Base-by-base conservation (phyloP, 2,797 vertebrate species). In the Ptychobarbus kaznakovi region DNA sequence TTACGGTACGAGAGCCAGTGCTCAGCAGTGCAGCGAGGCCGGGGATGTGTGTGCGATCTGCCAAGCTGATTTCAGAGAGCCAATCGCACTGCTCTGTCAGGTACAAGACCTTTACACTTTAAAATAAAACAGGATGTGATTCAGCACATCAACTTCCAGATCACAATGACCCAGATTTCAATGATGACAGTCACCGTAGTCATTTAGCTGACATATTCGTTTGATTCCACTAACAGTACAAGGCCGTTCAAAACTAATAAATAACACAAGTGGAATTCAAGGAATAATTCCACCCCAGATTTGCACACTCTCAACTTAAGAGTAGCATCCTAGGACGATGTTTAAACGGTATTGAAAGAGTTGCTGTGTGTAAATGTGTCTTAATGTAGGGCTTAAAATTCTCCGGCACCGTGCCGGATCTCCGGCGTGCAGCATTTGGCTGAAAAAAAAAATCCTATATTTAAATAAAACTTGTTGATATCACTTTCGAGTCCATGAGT, bases 1-100 rank as follows among this genome's bases (percentile, higher is more conserved):
- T 88, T 98, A 97, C 0, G 98, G 98, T 9, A 94, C 96, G 83
- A 96, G 97, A 87, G 98, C 98, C 46, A 97, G 97, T 44, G 96
- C 93, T 89, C 98, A 99, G 91, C 98, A 99, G 93, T 99, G 98
- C 94, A 97, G 92, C 1, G 98, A 99, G 93, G 97, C 97, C 0
- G 98, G 98, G 0, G 97, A 98, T 13, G 94, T 98, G 92, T 99
- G 98, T 80, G 97, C 98, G 80, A 99, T 99, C 89, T 99, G 98
- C 94, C 98, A 99, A 92, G 95, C 96, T 0, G 97, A 98, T 87
- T 99, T 99, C 94, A 96, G 96, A 92, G 97, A 99, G 6, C 98
- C 98, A 22, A 70, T 98, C 25, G 96, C 97, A 85, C 96, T 99
- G 2, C 92, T 97, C 88, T 99, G 98, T 92, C 98, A 99, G 97